A percentile compares a stretch with the other conserved stretches of the same genome.
These are phyloP conservation scores for Menidia menidia DNA, from an alignment of 2,797 vertebrate species.

Conservation along the genomic window DNA sequence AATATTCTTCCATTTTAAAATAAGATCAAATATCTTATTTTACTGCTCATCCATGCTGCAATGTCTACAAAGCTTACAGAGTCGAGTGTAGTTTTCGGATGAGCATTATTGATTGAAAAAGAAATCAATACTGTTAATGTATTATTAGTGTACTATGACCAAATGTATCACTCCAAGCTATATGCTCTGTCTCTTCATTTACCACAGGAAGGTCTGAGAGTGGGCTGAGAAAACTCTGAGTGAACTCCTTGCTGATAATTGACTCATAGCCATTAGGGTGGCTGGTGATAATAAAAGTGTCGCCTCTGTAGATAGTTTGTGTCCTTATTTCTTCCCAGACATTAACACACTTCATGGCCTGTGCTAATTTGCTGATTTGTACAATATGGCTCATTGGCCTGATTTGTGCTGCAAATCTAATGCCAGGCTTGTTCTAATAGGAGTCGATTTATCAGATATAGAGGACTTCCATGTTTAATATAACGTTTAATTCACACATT, in stretches of 20 bases:
- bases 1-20: conserved; percentile 83
- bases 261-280: conserved; percentile 83
- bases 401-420: conserved; percentile 84
- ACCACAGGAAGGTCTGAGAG: conserved; percentile 67
- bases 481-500: conserved; percentile 79
- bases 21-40: conserved; percentile 87
- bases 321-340: conserved; percentile 83
- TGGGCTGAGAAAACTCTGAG: conserved; percentile 78
- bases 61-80: conserved; percentile 83
- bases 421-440: conserved; percentile 84
- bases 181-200: conserved; percentile 75
- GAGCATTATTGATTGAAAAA: conserved; percentile 82
- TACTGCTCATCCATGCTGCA: conserved; percentile 84
- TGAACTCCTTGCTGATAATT: conserved; percentile 84
- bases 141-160: conserved; percentile 84
- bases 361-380: conserved; percentile 87
- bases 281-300: conserved; percentile 85
- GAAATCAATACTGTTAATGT: conserved; percentile 81
- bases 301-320: conserved; percentile 81
- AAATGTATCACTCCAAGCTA: conserved; percentile 78
- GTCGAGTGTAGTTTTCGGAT: conserved; percentile 81
- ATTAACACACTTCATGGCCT: conserved; percentile 88
- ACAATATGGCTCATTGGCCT: conserved; percentile 87
- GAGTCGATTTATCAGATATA: conserved; percentile 79
- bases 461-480: conserved; percentile 79